A percentile compares a stretch with the other conserved stretches of the same genome.
Evolutionary conservation across 2,113 vertebrate species (phyloP).

Genomic region (Ascaphus truei): DNA sequence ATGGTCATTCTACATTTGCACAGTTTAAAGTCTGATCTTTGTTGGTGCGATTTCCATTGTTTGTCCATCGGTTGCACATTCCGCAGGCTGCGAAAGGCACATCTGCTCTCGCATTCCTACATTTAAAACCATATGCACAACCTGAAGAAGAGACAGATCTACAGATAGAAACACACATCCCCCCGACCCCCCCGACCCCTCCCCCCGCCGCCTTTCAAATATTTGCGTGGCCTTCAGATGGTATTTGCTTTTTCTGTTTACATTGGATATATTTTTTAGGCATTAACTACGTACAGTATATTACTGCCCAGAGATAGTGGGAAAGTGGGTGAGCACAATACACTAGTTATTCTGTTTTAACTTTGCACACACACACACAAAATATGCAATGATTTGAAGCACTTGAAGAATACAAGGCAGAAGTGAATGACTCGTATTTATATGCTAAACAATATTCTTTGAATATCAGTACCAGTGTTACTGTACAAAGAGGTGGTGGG

Average conservation of each 20-base stretch:
- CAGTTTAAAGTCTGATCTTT: constrained; percentile 57
- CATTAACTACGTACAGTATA: constrained; percentile 47
- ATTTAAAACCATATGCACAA: constrained; percentile 38
- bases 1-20: too few species aligned
- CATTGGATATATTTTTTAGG: constrained; percentile 67
- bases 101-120: constrained; percentile 52
- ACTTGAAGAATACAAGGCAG: too few species aligned
- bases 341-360: too few species aligned
- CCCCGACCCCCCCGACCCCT: too few species aligned
- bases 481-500: too few species aligned
- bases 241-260: constrained; percentile 79
- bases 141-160: constrained; percentile 43
- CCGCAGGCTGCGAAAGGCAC: constrained; percentile 67
- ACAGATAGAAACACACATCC: too few species aligned
- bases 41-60: constrained; percentile 67
- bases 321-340: too few species aligned
- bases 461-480: too few species aligned
- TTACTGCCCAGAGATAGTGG: constrained; percentile 61
- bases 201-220: constrained; percentile 71
- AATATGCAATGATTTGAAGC: too few species aligned
- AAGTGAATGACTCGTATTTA: too few species aligned
- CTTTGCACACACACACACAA: too few species aligned
- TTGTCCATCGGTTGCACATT: constrained; percentile 64
- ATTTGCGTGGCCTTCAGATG: constrained; percentile 80
- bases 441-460: too few species aligned